Percentiles rank a stretch among this genome's conserved stretches.
phyloP scores from a whole-genome alignment of 2,888 invertebrate species.

The Drosophila histrio region DNA sequence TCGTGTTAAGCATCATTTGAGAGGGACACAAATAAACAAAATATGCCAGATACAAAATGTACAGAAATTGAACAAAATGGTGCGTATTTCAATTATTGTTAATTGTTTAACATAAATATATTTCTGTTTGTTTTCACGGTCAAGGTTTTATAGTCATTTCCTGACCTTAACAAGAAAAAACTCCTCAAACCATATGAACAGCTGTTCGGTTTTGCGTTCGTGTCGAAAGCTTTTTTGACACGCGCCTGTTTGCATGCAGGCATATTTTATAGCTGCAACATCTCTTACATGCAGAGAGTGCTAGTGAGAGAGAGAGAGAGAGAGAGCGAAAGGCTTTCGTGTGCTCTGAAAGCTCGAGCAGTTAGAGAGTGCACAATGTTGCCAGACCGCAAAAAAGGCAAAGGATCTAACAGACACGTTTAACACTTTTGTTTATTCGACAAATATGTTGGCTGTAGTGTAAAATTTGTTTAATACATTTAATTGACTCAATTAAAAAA shows the following conservation, averaged over 20 bases:
- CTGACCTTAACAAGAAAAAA: constrained; percentile 22
- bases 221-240: constrained; percentile 56
- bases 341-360: neutral
- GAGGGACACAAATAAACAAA: constrained; percentile 17
- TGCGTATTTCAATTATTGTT: constrained; percentile 47
- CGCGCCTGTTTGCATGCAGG: constrained; percentile 70
- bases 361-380: constrained; percentile 14
- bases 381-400: constrained; percentile 28
- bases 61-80: constrained; percentile 58
- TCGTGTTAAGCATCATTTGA: constrained; percentile 18
- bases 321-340: constrained; percentile 22
- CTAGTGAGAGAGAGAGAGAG: constrained; percentile 3
- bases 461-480: too few relatives aligned
- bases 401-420: constrained; percentile 25
- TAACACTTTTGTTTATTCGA: neutral
- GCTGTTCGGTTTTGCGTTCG: constrained; percentile 59
- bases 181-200: constrained; percentile 39
- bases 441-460: too few relatives aligned
- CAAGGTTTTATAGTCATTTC: constrained; percentile 34
- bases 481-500: neutral
- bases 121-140: constrained; percentile 17
- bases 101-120: neutral
- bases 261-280: constrained; percentile 25
- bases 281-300: neutral
- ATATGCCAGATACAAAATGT: constrained; percentile 71